Evolutionary conservation across 2,113 vertebrate species (phyloP), one percentile per base, ranked within the genome.

Genomic region (Brachyhypopomus occidentalis): DNA sequence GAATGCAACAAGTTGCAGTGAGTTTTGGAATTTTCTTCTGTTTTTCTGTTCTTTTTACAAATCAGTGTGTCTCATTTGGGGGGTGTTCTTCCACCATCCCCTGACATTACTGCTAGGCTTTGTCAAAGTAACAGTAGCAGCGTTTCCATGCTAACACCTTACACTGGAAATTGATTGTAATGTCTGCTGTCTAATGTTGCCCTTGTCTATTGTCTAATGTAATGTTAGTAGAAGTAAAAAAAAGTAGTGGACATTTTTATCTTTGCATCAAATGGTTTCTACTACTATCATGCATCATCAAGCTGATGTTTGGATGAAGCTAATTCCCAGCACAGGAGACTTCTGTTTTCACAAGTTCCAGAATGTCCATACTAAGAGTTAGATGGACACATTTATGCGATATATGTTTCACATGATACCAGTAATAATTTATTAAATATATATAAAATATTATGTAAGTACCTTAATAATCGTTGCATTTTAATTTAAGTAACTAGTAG

Each of bases 1-100:
- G 67, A 89, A 89, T 85, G 83, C 89, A 89, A 90, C 87, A 90
- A 89, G 88, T 92, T 67, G 11, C 23, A 58, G 77, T 80, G 81
- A 66, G 67, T 92, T 89, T 93, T 90, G 87, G 88, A 88, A 88
- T 90, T 88, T 85, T 84, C 86, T 72, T 77, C 48, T 45, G 6
- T 45, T 52, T 14, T 52, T 52, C 84, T 80, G 85, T 60, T 73
- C 72, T 45, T 59, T 41, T 41, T 38, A 41, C 55, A 63, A 85
- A 83, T 88, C 82, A 67, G 84, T 81, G 58, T 22, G 59, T 70
- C 74, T 80, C 59, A 80, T 83, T 79, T 79, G 22, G 8, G 14
- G 79, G 72, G 71, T 30, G 30, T 48, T 25, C 67, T 83, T 56
- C 56, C 27, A 83, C 64, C 76, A n/a, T 58, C 30, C 72, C 72